Conservation (phyloP, 2,113 vertebrate genomes). For the Hipposideros armiger region DNA sequence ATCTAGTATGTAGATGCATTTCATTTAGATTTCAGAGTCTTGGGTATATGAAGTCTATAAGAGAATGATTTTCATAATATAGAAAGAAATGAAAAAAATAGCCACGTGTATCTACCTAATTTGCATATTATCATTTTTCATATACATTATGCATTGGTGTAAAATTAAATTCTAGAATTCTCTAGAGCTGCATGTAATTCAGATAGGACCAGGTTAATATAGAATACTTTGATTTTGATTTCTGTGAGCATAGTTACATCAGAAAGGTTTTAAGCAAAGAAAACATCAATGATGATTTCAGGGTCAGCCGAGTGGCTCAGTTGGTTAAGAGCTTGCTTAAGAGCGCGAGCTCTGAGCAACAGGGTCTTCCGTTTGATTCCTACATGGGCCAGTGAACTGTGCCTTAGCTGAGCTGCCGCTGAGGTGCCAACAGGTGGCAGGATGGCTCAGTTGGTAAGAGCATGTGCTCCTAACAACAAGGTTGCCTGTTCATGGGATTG, state of each 20-base stretch:
- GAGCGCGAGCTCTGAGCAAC: too few species aligned
- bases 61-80: background rate
- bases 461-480: too few species aligned
- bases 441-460: too few species aligned
- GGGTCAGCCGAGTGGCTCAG: too few species aligned
- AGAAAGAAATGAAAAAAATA: background rate
- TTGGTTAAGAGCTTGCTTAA: too few species aligned
- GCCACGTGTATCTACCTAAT: background rate
- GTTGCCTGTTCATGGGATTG: too few species aligned
- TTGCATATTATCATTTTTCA: constrained; percentile 37
- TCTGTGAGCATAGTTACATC: background rate
- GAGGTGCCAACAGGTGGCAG: too few species aligned
- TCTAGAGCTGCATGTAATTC: background rate
- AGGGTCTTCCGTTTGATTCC: too few species aligned
- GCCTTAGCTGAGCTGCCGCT: too few species aligned
- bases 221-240: background rate
- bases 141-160: background rate
- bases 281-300: background rate
- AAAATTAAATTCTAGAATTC: background rate
- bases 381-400: too few species aligned
- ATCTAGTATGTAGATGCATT: background rate
- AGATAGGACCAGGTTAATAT: background rate
- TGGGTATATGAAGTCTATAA: background rate
- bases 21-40: constrained; percentile 33
- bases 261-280: background rate